Evolutionary conservation across 2,797 vertebrate species (phyloP).

Genomic region (Scarus forsteni): DNA sequence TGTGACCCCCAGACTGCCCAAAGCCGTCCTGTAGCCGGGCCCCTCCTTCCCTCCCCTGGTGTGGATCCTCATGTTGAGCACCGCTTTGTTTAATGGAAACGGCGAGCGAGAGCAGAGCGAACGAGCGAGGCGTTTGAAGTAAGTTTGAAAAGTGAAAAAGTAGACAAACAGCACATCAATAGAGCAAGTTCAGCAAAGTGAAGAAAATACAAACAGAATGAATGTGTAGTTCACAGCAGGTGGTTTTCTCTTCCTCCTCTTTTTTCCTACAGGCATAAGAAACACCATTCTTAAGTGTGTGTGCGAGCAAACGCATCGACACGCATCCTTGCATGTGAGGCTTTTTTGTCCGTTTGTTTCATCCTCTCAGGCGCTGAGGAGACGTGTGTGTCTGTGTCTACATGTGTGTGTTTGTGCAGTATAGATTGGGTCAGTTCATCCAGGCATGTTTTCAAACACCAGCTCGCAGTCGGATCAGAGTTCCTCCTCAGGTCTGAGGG

Average conservation of each 20-base stretch:
- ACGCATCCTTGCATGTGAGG: slow-evolving; percentile 60
- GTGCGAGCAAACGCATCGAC: slow-evolving; percentile 48
- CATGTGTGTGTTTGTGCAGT: slow-evolving; percentile 49
- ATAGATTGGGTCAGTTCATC: slow-evolving; percentile 71
- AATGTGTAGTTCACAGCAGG: slow-evolving; percentile 77
- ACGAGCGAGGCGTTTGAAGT: slow-evolving; percentile 59
- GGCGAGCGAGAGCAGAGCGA: slow-evolving; percentile 34
- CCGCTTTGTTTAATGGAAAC: slow-evolving; percentile 29
- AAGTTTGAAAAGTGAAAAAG: slow-evolving; percentile 69
- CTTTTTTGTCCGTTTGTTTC: slow-evolving; percentile 25
- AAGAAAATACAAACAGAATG: slow-evolving; percentile 70
- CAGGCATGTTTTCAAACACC: slow-evolving; percentile 72
- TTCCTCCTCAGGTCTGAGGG: slow-evolving; percentile 64
- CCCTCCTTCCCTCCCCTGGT: neutral
- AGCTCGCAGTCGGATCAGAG: slow-evolving; percentile 61
- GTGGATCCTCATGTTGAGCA: slow-evolving; percentile 10
- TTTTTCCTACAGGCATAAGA: slow-evolving; percentile 78
- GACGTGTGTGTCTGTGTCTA: slow-evolving; percentile 30
- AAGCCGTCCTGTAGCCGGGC: neutral
- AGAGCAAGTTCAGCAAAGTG: slow-evolving; percentile 65
- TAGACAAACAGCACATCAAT: slow-evolving; percentile 73
- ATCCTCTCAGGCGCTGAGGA: slow-evolving; percentile 49
- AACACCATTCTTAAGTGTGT: slow-evolving; percentile 63
- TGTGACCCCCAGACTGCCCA: neutral
- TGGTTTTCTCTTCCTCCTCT: slow-evolving; percentile 53